Conservation (phyloP, 2,113 vertebrate genomes). For the Melanerpes aurifrons region DNA sequence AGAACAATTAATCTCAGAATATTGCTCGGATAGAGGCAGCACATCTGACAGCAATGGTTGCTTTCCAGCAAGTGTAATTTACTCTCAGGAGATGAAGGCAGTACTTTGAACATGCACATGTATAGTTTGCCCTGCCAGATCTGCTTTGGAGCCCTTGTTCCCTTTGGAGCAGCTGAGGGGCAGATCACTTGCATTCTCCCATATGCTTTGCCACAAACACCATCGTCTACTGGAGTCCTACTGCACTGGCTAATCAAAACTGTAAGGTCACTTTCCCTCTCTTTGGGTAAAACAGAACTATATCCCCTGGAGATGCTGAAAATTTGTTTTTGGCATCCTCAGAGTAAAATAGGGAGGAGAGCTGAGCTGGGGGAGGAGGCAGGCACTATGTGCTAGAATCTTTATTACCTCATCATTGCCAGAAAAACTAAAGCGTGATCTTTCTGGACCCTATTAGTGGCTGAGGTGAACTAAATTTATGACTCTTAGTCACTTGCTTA, state of each 20-base stretch:
- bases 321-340: neutral
- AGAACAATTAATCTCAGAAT: neutral
- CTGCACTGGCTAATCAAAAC: neutral
- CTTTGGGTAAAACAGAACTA: neutral
- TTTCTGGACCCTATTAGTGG: neutral
- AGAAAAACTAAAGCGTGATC: neutral
- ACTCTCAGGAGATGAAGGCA: too few species aligned
- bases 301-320: neutral
- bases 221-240: neutral
- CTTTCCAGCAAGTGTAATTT: too few species aligned
- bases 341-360: neutral
- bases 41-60: too few species aligned
- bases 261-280: neutral
- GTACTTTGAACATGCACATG: too few species aligned
- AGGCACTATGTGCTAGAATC: neutral
- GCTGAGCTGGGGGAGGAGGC: neutral
- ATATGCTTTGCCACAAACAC: neutral
- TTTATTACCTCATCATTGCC: conserved; percentile 15
- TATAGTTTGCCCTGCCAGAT: neutral
- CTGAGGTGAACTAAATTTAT: conserved; percentile 41
- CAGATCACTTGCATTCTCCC: neutral
- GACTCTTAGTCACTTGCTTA: conserved; percentile 20
- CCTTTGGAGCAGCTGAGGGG: neutral
- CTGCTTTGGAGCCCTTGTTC: neutral
- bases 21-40: too few species aligned